phyloP scores from a whole-genome alignment of 1,140 invertebrate species.

The Drosophila bocqueti region DNA sequence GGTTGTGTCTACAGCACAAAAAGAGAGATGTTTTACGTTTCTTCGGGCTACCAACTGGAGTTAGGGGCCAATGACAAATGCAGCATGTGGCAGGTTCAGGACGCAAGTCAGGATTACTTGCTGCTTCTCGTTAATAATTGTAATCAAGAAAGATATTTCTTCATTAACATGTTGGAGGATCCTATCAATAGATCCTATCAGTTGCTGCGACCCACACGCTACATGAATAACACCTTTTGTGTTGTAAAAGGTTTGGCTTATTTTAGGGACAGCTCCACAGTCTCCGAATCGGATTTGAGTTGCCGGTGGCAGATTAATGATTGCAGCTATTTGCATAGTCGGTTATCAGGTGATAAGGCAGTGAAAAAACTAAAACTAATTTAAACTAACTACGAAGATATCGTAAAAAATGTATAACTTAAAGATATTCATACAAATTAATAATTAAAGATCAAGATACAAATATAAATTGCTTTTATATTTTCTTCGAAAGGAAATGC shows the following conservation, averaged over 20 bases:
- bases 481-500: background rate
- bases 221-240: constrained; percentile 24
- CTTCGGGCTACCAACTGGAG: constrained; percentile 18
- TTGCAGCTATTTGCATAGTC: constrained; percentile 39
- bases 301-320: constrained; percentile 59
- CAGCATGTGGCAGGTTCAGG: constrained; percentile 45
- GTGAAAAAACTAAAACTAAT: background rate
- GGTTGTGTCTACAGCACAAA: constrained; percentile 53
- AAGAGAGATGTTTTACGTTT: constrained; percentile 34
- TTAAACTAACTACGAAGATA: background rate
- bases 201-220: constrained; percentile 14
- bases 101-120: background rate
- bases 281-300: background rate
- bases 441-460: background rate
- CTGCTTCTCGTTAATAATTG: constrained; percentile 51
- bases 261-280: background rate
- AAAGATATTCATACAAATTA: background rate
- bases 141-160: constrained; percentile 27
- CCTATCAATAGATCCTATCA: background rate
- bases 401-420: background rate
- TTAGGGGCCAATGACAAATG: constrained; percentile 58
- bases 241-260: constrained; percentile 1
- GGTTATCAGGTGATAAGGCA: no score
- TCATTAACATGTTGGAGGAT: constrained; percentile 24
- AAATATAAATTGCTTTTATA: background rate